A percentile compares a stretch with the other conserved stretches of the same genome.
These are phyloP conservation scores for Argopecten irradians DNA, from an alignment of 1,140 invertebrate genomes.

Conservation along the genomic window DNA sequence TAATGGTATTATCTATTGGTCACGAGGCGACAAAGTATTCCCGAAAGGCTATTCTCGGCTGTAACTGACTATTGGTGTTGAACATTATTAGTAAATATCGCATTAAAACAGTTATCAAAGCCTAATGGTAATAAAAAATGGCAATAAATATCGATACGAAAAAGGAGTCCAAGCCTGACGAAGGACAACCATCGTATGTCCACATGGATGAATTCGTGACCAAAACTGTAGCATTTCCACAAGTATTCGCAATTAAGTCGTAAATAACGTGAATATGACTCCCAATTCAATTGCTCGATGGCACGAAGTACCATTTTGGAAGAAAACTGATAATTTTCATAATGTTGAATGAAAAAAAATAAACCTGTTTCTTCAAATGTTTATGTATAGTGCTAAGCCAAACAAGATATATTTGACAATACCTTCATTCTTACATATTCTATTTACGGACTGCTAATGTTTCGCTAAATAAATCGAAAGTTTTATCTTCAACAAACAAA, in stretches of 20 bases:
- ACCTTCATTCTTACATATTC: too few species aligned
- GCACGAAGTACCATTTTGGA: too few species aligned
- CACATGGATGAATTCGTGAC: not conserved
- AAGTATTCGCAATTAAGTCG: not conserved
- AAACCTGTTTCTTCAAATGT: too few species aligned
- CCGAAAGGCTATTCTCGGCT: not conserved
- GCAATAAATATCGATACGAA: not conserved
- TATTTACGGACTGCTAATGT: too few species aligned
- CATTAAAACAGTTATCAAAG: not conserved
- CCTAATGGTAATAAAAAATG: not conserved
- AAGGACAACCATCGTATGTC: not conserved
- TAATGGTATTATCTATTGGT: not conserved
- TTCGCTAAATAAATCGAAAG: too few species aligned
- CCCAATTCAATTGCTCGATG: not conserved
- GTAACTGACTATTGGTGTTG: not conserved
- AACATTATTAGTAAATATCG: not conserved
- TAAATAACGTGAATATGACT: too few species aligned
- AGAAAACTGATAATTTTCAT: too few species aligned
- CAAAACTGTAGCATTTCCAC: not conserved
- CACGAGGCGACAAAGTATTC: not conserved
- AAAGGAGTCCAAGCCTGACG: not conserved
- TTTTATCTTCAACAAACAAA: too few species aligned
- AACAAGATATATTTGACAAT: too few species aligned
- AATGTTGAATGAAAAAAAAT: not conserved
- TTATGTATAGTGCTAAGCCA: too few species aligned